Evolutionary conservation across 1,140 invertebrate species (phyloP), one percentile per base, ranked within the genome.

Genomic region (Microplitis mediator): DNA sequence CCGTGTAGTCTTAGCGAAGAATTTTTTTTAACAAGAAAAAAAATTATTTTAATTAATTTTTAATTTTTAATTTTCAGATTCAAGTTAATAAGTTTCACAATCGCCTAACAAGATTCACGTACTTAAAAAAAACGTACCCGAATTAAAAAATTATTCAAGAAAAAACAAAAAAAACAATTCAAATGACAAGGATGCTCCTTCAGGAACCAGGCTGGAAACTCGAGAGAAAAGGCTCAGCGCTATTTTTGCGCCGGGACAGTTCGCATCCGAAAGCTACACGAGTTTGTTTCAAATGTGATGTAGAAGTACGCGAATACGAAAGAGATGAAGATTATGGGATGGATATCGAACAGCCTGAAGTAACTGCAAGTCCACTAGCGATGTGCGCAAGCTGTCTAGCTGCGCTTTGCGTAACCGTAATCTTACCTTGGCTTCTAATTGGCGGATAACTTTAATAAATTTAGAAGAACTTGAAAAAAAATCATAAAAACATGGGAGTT

Each of bases 201-300:
- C 85, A 87, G 34, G 85, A 86, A 52, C 88, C 87, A 0, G 86
- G 86, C n/a, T 88, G 88, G 88, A 87, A 86, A 68, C 70, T 88
- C 65, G 88, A 88, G 74, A 79, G 83, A 34, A 86, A 88, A 11
- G 88, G 85, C 23, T 87, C 86, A 51, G 85, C 81, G 2, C 72
- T 87, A 13, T 79, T 88, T 36, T 80, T 88, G 74, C 75, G 87
- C 16, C 78, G 88, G 4, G 82, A 87, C 74, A 84, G 82, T 35
- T 79, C 81, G 4, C 80, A 83, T 56, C 65, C 76, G 52, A 85
- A 81, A 72, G 78, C 76, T 35, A 80, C 80, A 13, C 76, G 84
- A 2, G 86, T 89, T 6, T 87, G 86, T 62, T 89, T 89, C 69
- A 82, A 84, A 3, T 88, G 86, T 78, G 86, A 88, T 74, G 87